phyloP scores from a whole-genome alignment of 2,113 vertebrate genomes.

The Gasterosteus nipponicus region DNA sequence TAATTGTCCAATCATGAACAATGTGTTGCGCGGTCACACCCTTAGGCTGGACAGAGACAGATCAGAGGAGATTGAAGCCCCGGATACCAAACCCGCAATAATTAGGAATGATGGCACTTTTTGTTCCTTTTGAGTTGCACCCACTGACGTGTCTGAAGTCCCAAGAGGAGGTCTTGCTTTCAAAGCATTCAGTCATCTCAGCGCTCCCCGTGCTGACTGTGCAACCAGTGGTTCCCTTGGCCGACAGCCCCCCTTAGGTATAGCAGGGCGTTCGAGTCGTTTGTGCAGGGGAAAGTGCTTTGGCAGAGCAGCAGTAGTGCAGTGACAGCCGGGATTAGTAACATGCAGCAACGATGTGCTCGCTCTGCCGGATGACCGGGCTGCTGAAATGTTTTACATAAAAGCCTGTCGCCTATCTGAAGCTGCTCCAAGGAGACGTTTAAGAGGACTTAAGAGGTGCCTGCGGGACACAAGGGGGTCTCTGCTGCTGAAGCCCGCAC shows the following conservation, averaged over 20 bases:
- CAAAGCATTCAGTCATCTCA: constrained; percentile 54
- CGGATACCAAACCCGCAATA: constrained; percentile 60
- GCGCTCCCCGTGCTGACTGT: constrained; percentile 67
- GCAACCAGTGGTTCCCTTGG: constrained; percentile 51
- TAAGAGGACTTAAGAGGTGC: constrained; percentile 54
- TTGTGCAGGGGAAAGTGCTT: constrained; percentile 40
- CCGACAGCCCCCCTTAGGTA: constrained; percentile 53
- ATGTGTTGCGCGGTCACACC: constrained; percentile 55
- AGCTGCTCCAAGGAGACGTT: background rate
- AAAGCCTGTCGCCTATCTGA: background rate
- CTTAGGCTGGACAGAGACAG: constrained; percentile 42
- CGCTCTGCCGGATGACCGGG: constrained; percentile 12
- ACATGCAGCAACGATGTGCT: constrained; percentile 15
- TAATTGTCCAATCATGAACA: constrained; percentile 64
- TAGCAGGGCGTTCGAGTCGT: constrained; percentile 44
- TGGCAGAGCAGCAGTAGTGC: constrained; percentile 17
- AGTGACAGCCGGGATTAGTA: constrained; percentile 13
- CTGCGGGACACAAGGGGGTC: constrained; percentile 46
- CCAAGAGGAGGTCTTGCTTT: constrained; percentile 69
- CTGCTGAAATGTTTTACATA: background rate
- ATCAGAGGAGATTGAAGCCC: constrained; percentile 34
- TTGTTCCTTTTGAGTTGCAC: constrained; percentile 70
- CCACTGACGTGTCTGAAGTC: constrained; percentile 66
- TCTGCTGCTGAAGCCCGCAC: constrained; percentile 57
- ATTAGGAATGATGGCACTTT: constrained; percentile 76